Evolutionary conservation across 2,113 vertebrate genomes (phyloP), one percentile per base, ranked within the genome.

Genomic region (Pedetes capensis): DNA sequence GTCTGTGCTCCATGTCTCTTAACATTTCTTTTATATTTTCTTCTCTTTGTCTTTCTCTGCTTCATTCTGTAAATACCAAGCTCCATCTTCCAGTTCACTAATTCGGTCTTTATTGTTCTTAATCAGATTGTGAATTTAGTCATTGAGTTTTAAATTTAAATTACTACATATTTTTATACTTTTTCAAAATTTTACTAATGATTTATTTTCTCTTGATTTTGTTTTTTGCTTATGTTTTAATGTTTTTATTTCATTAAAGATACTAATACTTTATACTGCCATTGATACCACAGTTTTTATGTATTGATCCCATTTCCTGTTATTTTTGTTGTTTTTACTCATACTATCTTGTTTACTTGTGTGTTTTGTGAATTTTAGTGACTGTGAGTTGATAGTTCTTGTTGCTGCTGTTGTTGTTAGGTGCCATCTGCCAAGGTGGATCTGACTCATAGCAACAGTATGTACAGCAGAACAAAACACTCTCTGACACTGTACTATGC

Each of bases 121-220:
- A 88, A 84, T 72, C 64, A 83, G 16, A 53, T 66, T 44, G 72
- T 94, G 84, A 94, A 92, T n/a, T 84, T 81, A 81, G 32, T 93
- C 14, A 44, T 39, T 86, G 44, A 57, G 27, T 75, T 91, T 91
- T 79, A 78, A 87, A 64, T 92, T 88, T 64, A 17, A 59, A 1
- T 88, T 57, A 47, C 76, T 93, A 72, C 68, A 13, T 85, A 85
- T 44, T 79, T 75, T 29, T 32, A 59, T 91, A n/a, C 55, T 74
- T 86, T 89, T 90, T 94, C 72, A 91, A 55, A n/a, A 66, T 32
- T 80, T 92, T 69, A 86, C 57, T 75, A 82, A 22, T 37, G 27
- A 23, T 82, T 94, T 72, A 39, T 75, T 64, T 91, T 78, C n/a
- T 82, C 22, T 29, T 79, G 11, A n/a, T 51, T 51, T 51, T 51